Evolutionary conservation across 2,113 vertebrate species (phyloP).

Genomic region (Pterocles orientalis): DNA sequence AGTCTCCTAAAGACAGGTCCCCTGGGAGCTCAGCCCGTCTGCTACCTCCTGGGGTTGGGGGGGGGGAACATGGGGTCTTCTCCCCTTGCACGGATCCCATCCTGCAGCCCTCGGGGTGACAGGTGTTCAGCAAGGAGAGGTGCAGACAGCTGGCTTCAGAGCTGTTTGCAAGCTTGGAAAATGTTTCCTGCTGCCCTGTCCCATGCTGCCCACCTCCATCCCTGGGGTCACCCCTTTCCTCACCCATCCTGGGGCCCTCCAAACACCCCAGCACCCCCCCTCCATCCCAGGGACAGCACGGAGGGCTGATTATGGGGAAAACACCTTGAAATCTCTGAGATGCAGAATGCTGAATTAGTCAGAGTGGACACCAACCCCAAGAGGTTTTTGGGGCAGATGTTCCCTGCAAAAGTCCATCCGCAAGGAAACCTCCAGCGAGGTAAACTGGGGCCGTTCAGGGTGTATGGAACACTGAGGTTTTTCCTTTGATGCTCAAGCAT

Average conservation of each 20-base stretch:
- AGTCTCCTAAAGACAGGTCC: background rate
- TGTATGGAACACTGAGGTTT: background rate
- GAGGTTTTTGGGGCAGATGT: background rate
- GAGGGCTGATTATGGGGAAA: background rate
- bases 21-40: background rate
- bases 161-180: background rate
- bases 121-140: background rate
- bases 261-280: background rate
- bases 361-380: background rate
- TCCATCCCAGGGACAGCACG: rapidly evolving
- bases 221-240: background rate
- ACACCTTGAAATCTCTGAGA: background rate
- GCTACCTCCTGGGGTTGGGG: background rate
- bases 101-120: background rate
- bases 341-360: background rate
- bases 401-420: background rate
- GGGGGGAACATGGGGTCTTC: rapidly evolving
- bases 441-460: background rate
- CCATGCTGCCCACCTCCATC: background rate
- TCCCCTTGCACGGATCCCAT: background rate
- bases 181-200: background rate
- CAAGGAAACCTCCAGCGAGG: rapidly evolving
- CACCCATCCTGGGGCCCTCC: too few relatives aligned
- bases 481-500: slow-evolving; percentile 15
- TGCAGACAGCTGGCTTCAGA: rapidly evolving